Base-by-base conservation (phyloP, 2,888 invertebrate genomes). In the Pomacea canaliculata region DNA sequence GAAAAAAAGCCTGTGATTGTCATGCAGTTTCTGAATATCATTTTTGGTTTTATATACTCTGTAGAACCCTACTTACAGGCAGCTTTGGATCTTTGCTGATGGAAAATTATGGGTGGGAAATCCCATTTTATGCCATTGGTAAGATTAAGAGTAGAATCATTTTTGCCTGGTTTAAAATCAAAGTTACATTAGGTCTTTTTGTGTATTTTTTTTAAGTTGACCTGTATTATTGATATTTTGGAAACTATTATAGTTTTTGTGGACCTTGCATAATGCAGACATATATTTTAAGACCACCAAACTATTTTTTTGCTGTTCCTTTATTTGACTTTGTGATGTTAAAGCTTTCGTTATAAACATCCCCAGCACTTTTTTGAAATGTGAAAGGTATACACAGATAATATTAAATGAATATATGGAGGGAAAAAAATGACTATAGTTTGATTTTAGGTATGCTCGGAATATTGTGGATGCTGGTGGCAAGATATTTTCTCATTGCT, bases 61-160 rank as follows among this genome's bases (percentile, higher is more conserved):
- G 92, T 87, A 94, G 94, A 48, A 94, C 94, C 0, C 88, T 95
- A 16, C 88, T 94, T 0, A 93, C 93, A 59, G 95, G 94, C 48
- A 93, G 93, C 78, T 84, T 94, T 81, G 94, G 94, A 23, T 94
- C 94, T 2, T 92, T 94, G 81, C 88, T 94, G 70, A 88, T 94
- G 80, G 94, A 94, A 70, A 92, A 91, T 84, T 93, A 93, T 86
- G 93, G 94, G 70, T 95, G 94, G 94, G 91, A 93, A 69, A 91
- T 92, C 83, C 93, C 94, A 23, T 94, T 94, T 88, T 93, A 94
- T 83, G 79, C 85, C 73, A 80, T 86, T 75, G 88, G 88, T 86
- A 79, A 83, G 85, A 82, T 56, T 13, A 56, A 56, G 16, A 13
- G 10, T 56, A 56, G 19, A 23, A 8, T 18, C 16, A 13, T 19